Conservation (phyloP, 2,888 invertebrate species). For the Lymantria monacha region DNA sequence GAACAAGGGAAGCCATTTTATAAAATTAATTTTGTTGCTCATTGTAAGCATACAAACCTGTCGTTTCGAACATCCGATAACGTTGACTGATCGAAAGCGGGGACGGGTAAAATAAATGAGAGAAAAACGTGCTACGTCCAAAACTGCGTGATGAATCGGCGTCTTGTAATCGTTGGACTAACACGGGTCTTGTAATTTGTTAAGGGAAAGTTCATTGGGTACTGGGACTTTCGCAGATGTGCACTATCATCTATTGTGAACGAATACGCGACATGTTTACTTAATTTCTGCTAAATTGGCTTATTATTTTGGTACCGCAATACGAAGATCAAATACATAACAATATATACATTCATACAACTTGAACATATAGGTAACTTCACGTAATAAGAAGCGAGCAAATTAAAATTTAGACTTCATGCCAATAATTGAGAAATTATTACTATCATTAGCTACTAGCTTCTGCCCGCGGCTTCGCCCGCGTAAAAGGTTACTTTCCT, state of each 20-base stretch:
- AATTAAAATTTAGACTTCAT: too few relatives aligned
- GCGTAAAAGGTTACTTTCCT: too few relatives aligned
- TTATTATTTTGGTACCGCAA: constrained; percentile 6
- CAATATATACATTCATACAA: too few relatives aligned
- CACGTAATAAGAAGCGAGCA: too few relatives aligned
- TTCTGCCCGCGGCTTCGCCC: too few relatives aligned
- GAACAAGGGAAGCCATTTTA: too few relatives aligned
- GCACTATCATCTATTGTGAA: constrained; percentile 59
- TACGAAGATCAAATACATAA: neutral
- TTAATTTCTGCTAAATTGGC: constrained; percentile 29
- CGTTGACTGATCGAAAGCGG: constrained; percentile 70
- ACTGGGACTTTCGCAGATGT: constrained; percentile 54
- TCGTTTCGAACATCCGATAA: constrained; percentile 58
- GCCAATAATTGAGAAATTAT: too few relatives aligned
- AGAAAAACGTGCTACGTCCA: constrained; percentile 67
- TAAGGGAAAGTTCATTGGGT: constrained; percentile 48
- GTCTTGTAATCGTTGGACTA: constrained; percentile 75
- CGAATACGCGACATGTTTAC: constrained; percentile 49
- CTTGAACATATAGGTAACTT: too few relatives aligned
- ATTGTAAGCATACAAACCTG: constrained; percentile 48
- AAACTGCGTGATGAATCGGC: constrained; percentile 71
- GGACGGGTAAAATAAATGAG: constrained; percentile 70
- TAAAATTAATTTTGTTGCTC: too few relatives aligned
- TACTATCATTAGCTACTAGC: too few relatives aligned
- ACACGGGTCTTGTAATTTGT: constrained; percentile 72